Evolutionary conservation across 92 coral and sea anemone genomes (phyloP).

Genomic region (Palythoa grandiflora): DNA sequence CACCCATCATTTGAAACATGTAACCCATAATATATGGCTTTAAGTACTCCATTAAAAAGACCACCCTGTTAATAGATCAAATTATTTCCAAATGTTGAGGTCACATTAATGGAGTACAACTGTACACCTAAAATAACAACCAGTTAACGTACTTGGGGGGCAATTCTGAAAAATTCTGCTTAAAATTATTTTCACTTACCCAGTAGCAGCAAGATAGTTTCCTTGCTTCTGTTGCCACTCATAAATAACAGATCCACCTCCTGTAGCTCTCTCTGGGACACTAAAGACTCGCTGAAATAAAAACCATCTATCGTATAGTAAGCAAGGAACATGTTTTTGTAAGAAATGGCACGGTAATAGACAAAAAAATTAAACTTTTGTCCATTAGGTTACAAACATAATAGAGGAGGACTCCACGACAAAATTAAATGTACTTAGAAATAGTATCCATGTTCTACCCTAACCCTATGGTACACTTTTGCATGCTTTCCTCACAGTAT

Average conservation of each 20-base stretch:
- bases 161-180: background rate
- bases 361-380: background rate
- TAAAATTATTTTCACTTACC: conserved; percentile 63
- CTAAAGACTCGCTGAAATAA: conserved; percentile 89
- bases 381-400: background rate
- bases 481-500: background rate
- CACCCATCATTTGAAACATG: no score
- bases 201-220: conserved; percentile 90
- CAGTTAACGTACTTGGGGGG: background rate
- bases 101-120: no score
- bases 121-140: background rate
- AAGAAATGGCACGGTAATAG: background rate
- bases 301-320: background rate
- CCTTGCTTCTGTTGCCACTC: conserved; percentile 97
- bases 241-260: conserved; percentile 87
- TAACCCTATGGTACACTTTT: no score
- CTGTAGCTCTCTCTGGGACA: conserved; percentile 95
- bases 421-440: background rate
- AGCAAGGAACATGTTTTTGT: background rate
- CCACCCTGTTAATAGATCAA: background rate
- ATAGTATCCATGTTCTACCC: no score
- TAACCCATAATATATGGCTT: background rate
- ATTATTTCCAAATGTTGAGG: no score
- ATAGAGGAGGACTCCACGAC: no score
- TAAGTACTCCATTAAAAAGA: no score